Conservation (phyloP, 2,113 vertebrate genomes). For the Macaca fascicularis region DNA sequence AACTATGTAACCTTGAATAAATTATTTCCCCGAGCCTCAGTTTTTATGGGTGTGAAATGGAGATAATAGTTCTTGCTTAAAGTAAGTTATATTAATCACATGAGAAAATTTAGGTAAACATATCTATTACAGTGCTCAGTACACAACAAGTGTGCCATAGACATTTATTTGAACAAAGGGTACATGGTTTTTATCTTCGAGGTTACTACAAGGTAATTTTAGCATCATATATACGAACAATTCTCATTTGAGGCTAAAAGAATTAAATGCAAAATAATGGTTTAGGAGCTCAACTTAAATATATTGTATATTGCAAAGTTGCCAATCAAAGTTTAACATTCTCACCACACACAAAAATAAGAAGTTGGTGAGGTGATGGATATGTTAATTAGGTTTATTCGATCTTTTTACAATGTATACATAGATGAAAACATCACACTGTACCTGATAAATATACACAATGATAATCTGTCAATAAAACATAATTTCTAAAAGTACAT, state of each 20-base stretch:
- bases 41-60: neutral
- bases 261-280: neutral
- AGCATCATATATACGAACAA: neutral
- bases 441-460: neutral
- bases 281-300: neutral
- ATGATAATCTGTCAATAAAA: neutral
- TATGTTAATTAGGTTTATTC: neutral
- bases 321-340: neutral
- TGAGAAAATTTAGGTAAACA: neutral
- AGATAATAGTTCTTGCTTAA: neutral
- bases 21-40: neutral
- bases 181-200: neutral
- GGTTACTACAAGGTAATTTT: neutral
- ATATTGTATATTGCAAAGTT: neutral
- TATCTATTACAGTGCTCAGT: neutral
- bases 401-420: neutral
- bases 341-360: neutral
- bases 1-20: neutral
- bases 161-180: neutral
- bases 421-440: neutral
- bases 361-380: neutral
- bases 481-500: neutral
- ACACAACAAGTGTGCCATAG: neutral
- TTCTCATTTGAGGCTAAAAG: neutral
- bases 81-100: neutral